Evolutionary conservation across 2,888 invertebrate genomes (phyloP).

Genomic region (Microchrysa polita): DNA sequence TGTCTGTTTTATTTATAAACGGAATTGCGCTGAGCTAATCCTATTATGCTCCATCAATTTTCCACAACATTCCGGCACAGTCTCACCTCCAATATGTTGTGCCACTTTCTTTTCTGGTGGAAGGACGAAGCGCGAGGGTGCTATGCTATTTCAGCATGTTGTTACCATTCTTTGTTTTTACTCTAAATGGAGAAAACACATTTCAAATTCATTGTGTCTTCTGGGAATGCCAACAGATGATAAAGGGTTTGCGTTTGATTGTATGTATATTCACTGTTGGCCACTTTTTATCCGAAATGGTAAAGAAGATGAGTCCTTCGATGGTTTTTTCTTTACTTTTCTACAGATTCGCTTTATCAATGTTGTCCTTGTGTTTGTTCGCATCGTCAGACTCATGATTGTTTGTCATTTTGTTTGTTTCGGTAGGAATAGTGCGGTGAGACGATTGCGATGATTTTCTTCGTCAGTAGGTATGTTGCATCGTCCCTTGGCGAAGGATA

Average conservation of each 20-base stretch:
- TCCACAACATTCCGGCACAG: slow-evolving; percentile 10
- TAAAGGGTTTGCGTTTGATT: slow-evolving; percentile 37
- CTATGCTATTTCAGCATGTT: background rate
- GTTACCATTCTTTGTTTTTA: slow-evolving; percentile 27
- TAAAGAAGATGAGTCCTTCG: background rate
- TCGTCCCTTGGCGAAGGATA: background rate
- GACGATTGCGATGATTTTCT: no score
- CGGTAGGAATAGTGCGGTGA: no score
- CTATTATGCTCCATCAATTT: slow-evolving; percentile 44
- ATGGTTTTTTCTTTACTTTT: no score
- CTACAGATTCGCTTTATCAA: no score
- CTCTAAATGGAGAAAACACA: slow-evolving; percentile 38
- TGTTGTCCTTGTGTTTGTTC: no score
- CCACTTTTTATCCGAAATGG: background rate
- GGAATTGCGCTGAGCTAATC: slow-evolving; percentile 43
- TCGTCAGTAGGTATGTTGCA: no score
- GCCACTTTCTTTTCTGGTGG: background rate
- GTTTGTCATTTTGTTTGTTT: no score
- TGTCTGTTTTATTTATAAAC: slow-evolving; percentile 41
- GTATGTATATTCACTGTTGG: slow-evolving; percentile 14
- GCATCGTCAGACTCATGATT: no score
- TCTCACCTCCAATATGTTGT: no score
- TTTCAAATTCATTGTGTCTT: slow-evolving; percentile 41
- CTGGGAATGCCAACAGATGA: slow-evolving; percentile 39
- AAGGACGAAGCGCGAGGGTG: background rate